Evolutionary conservation across 2,888 invertebrate genomes (phyloP).

Genomic region (Epinotia bilunana): DNA sequence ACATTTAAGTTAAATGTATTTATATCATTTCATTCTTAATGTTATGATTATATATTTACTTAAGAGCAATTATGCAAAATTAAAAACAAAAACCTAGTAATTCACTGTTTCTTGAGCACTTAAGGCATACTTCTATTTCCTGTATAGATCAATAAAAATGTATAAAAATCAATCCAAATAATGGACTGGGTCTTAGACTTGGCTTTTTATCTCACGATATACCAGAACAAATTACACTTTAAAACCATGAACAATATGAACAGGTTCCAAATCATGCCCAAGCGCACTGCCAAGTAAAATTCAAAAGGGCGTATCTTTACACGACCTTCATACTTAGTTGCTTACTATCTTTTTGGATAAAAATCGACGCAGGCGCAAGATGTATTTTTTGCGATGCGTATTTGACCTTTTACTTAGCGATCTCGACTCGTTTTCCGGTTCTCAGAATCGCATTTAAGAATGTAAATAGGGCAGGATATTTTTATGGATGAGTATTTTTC

Average conservation of each 20-base stretch:
- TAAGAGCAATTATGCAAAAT: too few relatives aligned
- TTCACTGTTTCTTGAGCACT: too few relatives aligned
- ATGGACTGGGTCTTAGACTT: too few relatives aligned
- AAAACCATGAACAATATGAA: background rate
- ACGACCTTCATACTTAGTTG: background rate
- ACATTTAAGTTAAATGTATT: too few relatives aligned
- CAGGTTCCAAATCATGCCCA: slow-evolving; percentile 4
- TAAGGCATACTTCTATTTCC: too few relatives aligned
- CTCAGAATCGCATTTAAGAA: slow-evolving; percentile 17
- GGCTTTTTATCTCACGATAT: background rate
- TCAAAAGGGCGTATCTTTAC: background rate
- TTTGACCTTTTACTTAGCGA: slow-evolving; percentile 38
- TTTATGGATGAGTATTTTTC: background rate
- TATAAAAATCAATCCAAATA: too few relatives aligned
- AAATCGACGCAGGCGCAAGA: background rate
- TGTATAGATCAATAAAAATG: too few relatives aligned
- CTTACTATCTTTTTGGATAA: background rate
- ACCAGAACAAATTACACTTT: background rate
- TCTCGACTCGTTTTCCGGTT: slow-evolving; percentile 34
- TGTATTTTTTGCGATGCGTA: slow-evolving; percentile 34
- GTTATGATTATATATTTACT: too few relatives aligned
- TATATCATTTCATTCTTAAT: too few relatives aligned
- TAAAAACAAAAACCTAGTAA: too few relatives aligned
- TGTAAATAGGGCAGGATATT: slow-evolving; percentile 3
- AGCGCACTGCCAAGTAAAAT: background rate